phyloP scores from a whole-genome alignment of 30 jellyfish, hydroid and myxozoan species.

The Morbakka virulenta region DNA sequence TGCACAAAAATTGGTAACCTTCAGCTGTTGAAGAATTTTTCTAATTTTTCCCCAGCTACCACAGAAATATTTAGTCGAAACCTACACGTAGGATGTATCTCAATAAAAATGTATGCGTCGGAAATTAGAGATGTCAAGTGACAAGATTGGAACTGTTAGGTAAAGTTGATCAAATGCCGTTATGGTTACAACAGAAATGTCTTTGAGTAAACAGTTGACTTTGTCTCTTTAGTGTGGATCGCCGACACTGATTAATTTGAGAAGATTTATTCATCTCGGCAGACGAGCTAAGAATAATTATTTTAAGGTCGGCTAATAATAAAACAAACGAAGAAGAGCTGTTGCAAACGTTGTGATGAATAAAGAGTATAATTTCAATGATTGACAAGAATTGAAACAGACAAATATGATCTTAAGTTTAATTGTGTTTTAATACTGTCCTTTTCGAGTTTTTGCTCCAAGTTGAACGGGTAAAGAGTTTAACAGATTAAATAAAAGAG shows the following conservation, averaged over 20 bases:
- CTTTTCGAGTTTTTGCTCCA: neutral
- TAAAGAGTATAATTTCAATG: constrained; percentile 70
- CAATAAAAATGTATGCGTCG: no score
- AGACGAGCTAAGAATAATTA: constrained; percentile 7
- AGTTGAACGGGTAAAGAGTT: neutral
- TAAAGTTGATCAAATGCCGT: neutral
- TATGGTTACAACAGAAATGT: neutral
- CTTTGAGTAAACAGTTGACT: neutral
- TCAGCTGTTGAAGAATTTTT: no score
- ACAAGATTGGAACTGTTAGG: neutral
- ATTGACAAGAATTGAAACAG: constrained; percentile 82
- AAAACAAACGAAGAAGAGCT: constrained; percentile 72
- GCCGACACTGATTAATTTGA: neutral
- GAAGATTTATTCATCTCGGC: neutral
- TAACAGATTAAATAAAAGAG: neutral
- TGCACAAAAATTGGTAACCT: no score
- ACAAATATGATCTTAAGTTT: constrained; percentile 76
- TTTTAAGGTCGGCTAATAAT: constrained; percentile 70
- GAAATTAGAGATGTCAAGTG: neutral
- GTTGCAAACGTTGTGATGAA: constrained; percentile 57
- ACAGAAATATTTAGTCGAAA: no score
- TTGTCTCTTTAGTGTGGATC: neutral
- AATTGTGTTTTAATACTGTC: constrained; percentile 74
- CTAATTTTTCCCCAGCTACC: no score
- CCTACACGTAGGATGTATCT: no score